These are phyloP conservation scores for Listronotus oregonensis DNA, from an alignment of 1,140 invertebrate genomes.

Conservation along the genomic window DNA sequence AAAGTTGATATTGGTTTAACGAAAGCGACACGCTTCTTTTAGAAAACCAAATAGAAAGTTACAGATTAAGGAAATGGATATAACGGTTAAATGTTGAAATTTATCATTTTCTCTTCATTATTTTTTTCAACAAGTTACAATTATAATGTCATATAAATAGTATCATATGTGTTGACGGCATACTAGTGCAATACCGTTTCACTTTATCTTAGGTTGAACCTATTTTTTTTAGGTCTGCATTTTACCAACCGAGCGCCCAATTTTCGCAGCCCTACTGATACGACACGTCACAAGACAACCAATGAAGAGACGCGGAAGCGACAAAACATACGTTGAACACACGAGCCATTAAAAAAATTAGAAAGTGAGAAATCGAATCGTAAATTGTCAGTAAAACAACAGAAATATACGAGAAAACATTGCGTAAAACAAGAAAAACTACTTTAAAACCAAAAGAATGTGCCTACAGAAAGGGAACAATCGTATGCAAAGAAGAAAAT, in stretches of 20 bases:
- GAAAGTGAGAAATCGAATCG: constrained; percentile 34
- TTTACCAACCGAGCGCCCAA: constrained; percentile 67
- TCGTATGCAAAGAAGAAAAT: not conserved
- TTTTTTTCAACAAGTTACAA: too few relatives aligned
- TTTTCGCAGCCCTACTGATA: constrained; percentile 62
- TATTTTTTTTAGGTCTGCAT: constrained; percentile 66
- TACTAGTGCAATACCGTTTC: too few relatives aligned
- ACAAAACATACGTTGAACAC: constrained; percentile 21
- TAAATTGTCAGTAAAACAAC: constrained; percentile 35
- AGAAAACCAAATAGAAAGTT: too few relatives aligned
- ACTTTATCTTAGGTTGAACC: not conserved
- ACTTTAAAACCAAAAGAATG: constrained; percentile 5
- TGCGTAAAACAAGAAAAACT: constrained; percentile 2
- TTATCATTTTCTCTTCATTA: too few relatives aligned
- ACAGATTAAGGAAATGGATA: too few relatives aligned
- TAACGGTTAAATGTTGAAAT: too few relatives aligned
- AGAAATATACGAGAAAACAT: constrained; percentile 17
- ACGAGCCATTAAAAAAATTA: constrained; percentile 28
- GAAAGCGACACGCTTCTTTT: too few relatives aligned
- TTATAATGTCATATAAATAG: too few relatives aligned
- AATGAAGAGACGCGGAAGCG: constrained; percentile 52
- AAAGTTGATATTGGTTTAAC: too few relatives aligned
- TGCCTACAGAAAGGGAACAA: constrained; percentile 5
- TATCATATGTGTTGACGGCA: too few relatives aligned
- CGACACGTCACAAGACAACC: constrained; percentile 20